Percentiles rank a stretch among this genome's conserved stretches.
phyloP scores from a whole-genome alignment of 2,888 invertebrate genomes.

The Siphonodentalium dalli region DNA sequence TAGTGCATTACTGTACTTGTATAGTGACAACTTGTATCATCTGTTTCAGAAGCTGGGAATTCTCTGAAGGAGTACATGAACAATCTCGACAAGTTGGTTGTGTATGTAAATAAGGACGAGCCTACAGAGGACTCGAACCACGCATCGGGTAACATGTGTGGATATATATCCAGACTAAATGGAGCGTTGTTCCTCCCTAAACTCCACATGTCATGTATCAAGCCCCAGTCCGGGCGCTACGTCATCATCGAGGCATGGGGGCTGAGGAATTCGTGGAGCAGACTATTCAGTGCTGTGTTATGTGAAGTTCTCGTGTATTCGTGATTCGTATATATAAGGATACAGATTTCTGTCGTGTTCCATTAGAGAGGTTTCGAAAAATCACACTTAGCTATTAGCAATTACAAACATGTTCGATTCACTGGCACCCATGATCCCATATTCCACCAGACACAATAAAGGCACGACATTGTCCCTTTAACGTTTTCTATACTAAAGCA shows the following conservation, averaged over 20 bases:
- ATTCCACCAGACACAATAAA: too few species aligned
- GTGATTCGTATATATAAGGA: too few species aligned
- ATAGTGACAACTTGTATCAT: too few species aligned
- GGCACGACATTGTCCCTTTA: too few species aligned
- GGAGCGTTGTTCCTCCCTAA: constrained; percentile 67
- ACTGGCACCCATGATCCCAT: too few species aligned
- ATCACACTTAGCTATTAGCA: too few species aligned
- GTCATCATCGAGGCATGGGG: constrained; percentile 69
- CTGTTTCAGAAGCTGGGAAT: constrained; percentile 40
- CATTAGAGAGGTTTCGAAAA: too few species aligned
- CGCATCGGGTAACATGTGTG: constrained; percentile 64
- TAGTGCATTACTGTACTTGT: too few species aligned
- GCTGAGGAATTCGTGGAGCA: constrained; percentile 66
- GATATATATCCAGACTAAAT: constrained; percentile 66
- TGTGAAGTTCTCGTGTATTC: constrained; percentile 69
- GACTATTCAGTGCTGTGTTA: constrained; percentile 68
- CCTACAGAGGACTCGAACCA: constrained; percentile 44
- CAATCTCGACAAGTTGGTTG: constrained; percentile 67
- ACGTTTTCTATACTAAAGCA: too few species aligned
- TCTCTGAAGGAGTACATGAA: constrained; percentile 65
- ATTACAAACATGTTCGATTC: too few species aligned
- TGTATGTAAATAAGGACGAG: constrained; percentile 67
- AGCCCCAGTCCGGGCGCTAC: constrained; percentile 65
- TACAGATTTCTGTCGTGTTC: too few species aligned
- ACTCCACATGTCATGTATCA: constrained; percentile 67